Conservation (phyloP, 2,797 vertebrate genomes). For the Phrynocephalus guinanensis region DNA sequence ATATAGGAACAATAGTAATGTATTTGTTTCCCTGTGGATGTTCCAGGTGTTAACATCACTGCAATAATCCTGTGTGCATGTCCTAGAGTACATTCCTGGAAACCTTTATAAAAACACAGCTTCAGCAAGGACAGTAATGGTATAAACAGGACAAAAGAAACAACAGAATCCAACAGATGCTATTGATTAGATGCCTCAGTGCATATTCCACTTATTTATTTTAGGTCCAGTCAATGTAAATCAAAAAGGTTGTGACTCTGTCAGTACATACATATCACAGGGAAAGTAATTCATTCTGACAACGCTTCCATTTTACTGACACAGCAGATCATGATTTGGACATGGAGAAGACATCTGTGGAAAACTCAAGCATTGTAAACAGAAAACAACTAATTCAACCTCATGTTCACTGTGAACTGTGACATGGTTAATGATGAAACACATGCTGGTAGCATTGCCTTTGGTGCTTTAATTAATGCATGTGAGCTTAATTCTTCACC, state of each 20-base stretch:
- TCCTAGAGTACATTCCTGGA: constrained; percentile 74
- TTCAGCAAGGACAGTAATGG: constrained; percentile 73
- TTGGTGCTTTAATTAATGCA: background rate
- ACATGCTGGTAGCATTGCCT: constrained; percentile 49
- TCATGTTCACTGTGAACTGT: constrained; percentile 42
- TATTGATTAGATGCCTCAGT: constrained; percentile 79
- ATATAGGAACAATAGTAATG: constrained; percentile 52
- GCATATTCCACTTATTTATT: constrained; percentile 77
- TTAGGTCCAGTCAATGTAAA: constrained; percentile 74
- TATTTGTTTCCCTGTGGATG: constrained; percentile 53
- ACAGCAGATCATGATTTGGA: constrained; percentile 55
- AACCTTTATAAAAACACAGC: constrained; percentile 74
- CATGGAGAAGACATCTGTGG: constrained; percentile 40
- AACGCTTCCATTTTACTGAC: constrained; percentile 55
- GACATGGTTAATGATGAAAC: constrained; percentile 55
- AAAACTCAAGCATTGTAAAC: constrained; percentile 31
- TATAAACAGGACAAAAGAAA: constrained; percentile 79
- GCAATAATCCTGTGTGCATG: constrained; percentile 51
- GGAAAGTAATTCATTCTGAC: constrained; percentile 64
- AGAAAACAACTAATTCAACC: constrained; percentile 55
- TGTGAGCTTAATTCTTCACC: constrained; percentile 54
- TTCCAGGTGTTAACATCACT: constrained; percentile 53
- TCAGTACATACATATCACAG: constrained; percentile 68
- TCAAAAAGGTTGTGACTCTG: constrained; percentile 72
- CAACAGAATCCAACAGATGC: constrained; percentile 77